Conservation (phyloP, 2,797 vertebrate species). For the Selene dorsalis region DNA sequence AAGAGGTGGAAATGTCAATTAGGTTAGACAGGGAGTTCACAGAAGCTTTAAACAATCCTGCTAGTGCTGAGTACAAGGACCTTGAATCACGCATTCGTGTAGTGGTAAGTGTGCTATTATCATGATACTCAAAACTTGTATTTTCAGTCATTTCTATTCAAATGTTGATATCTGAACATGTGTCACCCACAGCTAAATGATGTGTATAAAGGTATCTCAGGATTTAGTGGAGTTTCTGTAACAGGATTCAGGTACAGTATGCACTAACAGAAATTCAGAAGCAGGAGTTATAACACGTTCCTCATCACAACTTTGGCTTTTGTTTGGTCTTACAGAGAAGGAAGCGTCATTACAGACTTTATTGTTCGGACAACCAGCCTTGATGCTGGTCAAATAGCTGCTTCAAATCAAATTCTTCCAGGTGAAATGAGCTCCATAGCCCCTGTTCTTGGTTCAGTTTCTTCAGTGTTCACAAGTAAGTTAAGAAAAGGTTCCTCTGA, state of each 20-base stretch:
- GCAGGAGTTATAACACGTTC: background rate
- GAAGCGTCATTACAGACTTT: conserved; percentile 83
- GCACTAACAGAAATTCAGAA: background rate
- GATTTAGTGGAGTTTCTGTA: conserved; percentile 34
- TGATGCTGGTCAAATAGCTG: conserved; percentile 41
- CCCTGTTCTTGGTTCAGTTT: conserved; percentile 30
- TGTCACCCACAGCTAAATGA: conserved; percentile 30
- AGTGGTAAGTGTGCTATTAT: conserved; percentile 62
- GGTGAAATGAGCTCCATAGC: conserved; percentile 40
- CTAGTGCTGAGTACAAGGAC: background rate
- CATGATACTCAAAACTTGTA: background rate
- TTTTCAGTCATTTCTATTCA: background rate
- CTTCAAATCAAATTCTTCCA: conserved; percentile 65
- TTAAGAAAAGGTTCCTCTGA: background rate
- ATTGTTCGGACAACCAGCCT: conserved; percentile 61
- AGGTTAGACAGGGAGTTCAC: conserved; percentile 41
- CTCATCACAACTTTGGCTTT: background rate
- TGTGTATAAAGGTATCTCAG: conserved; percentile 35
- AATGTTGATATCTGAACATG: background rate
- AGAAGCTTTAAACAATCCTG: background rate
- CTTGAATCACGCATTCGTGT: conserved; percentile 23
- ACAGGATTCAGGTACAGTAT: conserved; percentile 64
- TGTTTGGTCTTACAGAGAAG: conserved; percentile 77
- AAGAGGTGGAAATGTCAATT: conserved; percentile 57
- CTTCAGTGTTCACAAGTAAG: conserved; percentile 52